Base-by-base conservation (phyloP, 1,140 invertebrate genomes). In the Portunus trituberculatus region DNA sequence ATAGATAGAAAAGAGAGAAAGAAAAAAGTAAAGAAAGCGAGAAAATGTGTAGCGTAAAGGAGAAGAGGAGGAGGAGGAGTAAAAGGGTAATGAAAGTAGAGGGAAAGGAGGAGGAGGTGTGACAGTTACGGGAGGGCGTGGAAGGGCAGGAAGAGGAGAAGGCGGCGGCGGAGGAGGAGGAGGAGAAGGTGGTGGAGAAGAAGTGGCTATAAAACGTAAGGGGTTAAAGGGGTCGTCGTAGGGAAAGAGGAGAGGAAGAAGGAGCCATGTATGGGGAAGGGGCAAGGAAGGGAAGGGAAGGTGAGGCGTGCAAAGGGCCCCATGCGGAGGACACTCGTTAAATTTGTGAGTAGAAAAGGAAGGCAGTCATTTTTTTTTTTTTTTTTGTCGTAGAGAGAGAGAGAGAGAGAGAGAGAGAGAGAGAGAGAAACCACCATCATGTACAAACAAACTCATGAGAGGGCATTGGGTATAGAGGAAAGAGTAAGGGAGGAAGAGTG, bases 41-140 rank as follows among this genome's bases (percentile, higher is more conserved):
- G 67, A 76, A n/a, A 76, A 76, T 1, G 8, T 76, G 67, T 7
- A 76, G 1, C 20, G 67, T 25, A 76, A 76, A 20, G 25, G 52
- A 59, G 20, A 59, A 10, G 20, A 76, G 67, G n/a, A 76, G 67
- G 67, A n/a, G 25, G n/a, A 76, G 67, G 67, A n/a, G 67, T 25
- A 76, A 76, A 76, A 76, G 67, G 67, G n/a, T 25, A 76, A n/a
- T 76, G 67, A n/a, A 76, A n/a, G 67, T n/a, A 76, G 67, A 76
- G 67, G n/a, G 67, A n/a, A 76, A 20, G n/a, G n/a, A 76, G 20
- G 52, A 59, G 67, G 67, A 76, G n/a, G 67, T n/a, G 20, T 76
- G 67, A 76, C 67, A 76, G n/a, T n/a, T n/a, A 76, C 20, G 20
- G 67, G 67, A n/a, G 67, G n/a, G 67, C 12, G 52, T 59, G 52